Conservation (phyloP, 2,888 invertebrate genomes). For the Xestobium rufovillosum region DNA sequence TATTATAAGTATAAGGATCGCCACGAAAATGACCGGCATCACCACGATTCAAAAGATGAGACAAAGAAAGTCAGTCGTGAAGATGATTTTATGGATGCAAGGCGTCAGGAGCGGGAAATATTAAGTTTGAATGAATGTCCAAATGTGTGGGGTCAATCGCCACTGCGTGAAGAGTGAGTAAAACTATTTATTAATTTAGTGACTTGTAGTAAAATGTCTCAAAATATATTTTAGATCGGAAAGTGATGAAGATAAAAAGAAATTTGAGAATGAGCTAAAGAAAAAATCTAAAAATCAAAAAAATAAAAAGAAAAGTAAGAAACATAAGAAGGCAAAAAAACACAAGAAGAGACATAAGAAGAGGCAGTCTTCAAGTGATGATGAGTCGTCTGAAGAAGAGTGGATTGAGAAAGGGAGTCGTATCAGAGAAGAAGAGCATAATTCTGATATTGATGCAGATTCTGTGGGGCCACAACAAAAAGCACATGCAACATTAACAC, state of each 20-base stretch:
- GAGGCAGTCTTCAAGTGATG: conserved; percentile 39
- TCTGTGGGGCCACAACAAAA: conserved; percentile 61
- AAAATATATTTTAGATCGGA: too few species aligned
- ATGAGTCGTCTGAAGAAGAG: conserved; percentile 47
- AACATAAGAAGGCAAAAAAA: conserved; percentile 49
- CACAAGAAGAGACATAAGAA: conserved; percentile 43
- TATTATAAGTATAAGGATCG: not conserved
- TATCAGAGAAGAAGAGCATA: not conserved
- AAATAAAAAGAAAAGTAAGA: conserved; percentile 50
- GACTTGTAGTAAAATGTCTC: not conserved
- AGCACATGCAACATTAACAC: conserved; percentile 61
- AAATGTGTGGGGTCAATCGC: conserved; percentile 70
- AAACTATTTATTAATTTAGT: not conserved
- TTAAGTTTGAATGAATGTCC: conserved; percentile 64
- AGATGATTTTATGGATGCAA: conserved; percentile 61
- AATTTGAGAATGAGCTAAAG: conserved; percentile 48
- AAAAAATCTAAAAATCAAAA: conserved; percentile 50
- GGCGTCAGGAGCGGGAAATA: conserved; percentile 65
- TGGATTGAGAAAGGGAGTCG: conserved; percentile 63
- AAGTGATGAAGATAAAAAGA: conserved; percentile 44
- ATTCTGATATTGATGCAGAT: conserved; percentile 47
- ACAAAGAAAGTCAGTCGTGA: conserved; percentile 34
- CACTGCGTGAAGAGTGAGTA: conserved; percentile 58
- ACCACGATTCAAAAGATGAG: not conserved
- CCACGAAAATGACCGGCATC: not conserved